A percentile compares a stretch with the other conserved stretches of the same genome.
Evolutionary conservation across 2,113 vertebrate species (phyloP).

Genomic region (Rhipidura dahli): DNA sequence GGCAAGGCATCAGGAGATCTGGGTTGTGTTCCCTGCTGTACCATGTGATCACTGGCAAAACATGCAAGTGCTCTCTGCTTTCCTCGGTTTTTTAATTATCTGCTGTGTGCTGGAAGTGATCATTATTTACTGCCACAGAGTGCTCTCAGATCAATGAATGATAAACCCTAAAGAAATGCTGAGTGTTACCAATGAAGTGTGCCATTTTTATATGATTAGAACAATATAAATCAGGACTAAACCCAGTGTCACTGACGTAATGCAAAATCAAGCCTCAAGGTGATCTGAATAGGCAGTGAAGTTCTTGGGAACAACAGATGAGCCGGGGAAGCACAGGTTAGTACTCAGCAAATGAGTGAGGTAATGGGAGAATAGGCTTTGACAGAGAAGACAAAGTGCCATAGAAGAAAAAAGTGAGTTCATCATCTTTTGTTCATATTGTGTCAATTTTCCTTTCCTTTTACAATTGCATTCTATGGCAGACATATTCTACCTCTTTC

Average conservation of each 20-base stretch:
- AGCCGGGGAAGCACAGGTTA: not conserved
- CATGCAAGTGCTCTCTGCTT: not conserved
- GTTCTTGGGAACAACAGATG: not conserved
- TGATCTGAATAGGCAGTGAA: not conserved
- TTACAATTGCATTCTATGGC: not conserved
- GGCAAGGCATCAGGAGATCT: conserved; percentile 43
- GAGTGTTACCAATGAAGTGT: not conserved
- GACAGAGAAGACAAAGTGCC: not conserved
- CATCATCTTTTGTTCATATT: not conserved
- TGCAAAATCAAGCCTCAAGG: not conserved
- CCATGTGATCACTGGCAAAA: conserved; percentile 24
- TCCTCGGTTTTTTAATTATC: not conserved
- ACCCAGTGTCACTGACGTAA: not conserved
- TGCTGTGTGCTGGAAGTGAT: not conserved
- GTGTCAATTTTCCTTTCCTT: conserved; percentile 1
- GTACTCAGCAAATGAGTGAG: not conserved
- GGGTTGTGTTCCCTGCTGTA: not conserved
- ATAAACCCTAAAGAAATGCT: conserved; percentile 18
- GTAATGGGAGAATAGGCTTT: not conserved
- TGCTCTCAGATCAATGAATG: conserved; percentile 8
- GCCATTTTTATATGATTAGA: not conserved
- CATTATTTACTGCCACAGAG: conserved; percentile 7
- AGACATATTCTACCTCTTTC: not conserved
- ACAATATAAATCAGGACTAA: not conserved
- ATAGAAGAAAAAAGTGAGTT: not conserved